Percentiles rank a stretch among this genome's conserved stretches.
Conservation (phyloP, 2,113 vertebrate species). For the Cheilinus undulatus region DNA sequence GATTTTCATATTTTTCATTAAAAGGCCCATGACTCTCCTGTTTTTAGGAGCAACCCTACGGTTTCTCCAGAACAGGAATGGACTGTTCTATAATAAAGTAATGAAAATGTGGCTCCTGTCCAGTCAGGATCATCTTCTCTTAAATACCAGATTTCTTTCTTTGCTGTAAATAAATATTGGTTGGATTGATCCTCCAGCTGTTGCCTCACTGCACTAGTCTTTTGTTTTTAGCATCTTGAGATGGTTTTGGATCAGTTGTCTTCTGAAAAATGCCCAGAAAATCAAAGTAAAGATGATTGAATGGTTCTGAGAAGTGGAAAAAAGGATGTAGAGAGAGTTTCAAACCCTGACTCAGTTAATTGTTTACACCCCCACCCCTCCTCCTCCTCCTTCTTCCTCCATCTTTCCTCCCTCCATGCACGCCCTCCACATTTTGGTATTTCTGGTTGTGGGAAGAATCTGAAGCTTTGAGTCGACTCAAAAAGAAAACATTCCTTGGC, state of each 20-base stretch:
- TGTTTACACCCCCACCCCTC: constrained; percentile 49
- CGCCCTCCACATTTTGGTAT: constrained; percentile 52
- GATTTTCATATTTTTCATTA: too few species aligned
- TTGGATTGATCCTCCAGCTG: constrained; percentile 56
- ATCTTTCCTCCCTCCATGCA: constrained; percentile 6
- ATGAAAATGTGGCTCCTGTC: too few species aligned
- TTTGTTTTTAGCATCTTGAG: too few species aligned
- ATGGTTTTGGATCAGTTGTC: too few species aligned
- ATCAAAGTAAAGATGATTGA: constrained; percentile 31
- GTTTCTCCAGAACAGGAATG: too few species aligned
- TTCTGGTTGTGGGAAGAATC: constrained; percentile 69
- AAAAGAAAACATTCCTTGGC: constrained; percentile 80
- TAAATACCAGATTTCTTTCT: background rate
- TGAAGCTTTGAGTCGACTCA: constrained; percentile 55
- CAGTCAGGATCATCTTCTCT: too few species aligned
- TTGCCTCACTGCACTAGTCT: constrained; percentile 21
- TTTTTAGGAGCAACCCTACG: too few species aligned
- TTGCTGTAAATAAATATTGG: constrained; percentile 16
- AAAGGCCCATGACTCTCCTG: too few species aligned
- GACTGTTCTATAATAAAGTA: too few species aligned
- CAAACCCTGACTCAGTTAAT: constrained; percentile 63
- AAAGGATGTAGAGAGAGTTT: constrained; percentile 5
- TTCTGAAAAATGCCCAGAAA: too few species aligned
- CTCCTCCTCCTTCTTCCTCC: background rate
- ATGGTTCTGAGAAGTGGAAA: constrained; percentile 1